Evolutionary conservation across 2,888 invertebrate species (phyloP).

Genomic region (Aspidiotus rigidus): DNA sequence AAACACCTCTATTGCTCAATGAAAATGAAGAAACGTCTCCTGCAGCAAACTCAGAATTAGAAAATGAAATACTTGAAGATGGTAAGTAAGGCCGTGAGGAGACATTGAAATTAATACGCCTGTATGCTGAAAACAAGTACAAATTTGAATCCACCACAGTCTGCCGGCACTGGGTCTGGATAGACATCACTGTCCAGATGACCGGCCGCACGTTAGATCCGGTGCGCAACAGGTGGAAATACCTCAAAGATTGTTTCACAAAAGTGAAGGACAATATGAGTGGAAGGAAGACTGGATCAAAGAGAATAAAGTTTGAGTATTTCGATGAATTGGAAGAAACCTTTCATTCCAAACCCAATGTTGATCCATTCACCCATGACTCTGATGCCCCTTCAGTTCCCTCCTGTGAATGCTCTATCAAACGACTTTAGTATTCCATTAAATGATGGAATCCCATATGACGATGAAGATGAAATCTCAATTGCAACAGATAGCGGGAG

Average conservation of each 20-base stretch:
- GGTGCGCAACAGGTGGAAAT: neutral
- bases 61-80: too few relatives aligned
- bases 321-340: neutral
- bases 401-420: too few relatives aligned
- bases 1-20: too few relatives aligned
- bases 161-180: neutral
- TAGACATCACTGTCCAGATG: neutral
- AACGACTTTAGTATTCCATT: too few relatives aligned
- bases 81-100: neutral
- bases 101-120: neutral
- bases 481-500: too few relatives aligned
- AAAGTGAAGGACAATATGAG: neutral
- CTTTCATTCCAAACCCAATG: neutral
- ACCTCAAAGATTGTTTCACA: neutral
- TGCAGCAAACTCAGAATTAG: too few relatives aligned
- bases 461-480: too few relatives aligned
- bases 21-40: too few relatives aligned
- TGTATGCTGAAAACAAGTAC: neutral
- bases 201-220: neutral
- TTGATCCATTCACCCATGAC: neutral
- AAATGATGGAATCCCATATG: too few relatives aligned
- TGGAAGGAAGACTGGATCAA: neutral
- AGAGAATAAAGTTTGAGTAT: neutral
- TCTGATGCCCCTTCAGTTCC: too few relatives aligned
- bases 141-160: neutral